Conservation (phyloP, 2,797 vertebrate species). For the Semaprochilodus insignis region DNA sequence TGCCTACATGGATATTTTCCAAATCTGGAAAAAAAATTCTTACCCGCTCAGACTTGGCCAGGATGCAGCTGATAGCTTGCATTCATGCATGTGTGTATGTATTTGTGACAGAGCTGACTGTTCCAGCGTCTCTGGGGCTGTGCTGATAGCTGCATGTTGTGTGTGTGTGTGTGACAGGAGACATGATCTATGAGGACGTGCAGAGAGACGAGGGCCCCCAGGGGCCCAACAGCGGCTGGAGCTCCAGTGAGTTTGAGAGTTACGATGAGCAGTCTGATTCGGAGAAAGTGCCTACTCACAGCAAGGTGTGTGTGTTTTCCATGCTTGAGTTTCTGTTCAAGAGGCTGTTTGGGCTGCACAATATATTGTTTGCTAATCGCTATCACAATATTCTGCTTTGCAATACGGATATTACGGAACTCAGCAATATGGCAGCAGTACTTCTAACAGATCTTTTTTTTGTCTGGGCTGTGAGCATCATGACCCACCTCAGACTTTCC, state of each 20-base stretch:
- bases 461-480: no score
- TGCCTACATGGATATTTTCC: no score
- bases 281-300: slow-evolving; percentile 78
- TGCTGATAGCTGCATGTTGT: slow-evolving; percentile 19
- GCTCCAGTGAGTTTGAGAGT: slow-evolving; percentile 98
- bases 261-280: slow-evolving; percentile 92
- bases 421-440: not conserved
- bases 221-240: slow-evolving; percentile 87
- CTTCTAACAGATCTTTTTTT: no score
- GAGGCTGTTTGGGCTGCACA: not conserved
- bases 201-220: slow-evolving; percentile 69
- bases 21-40: no score
- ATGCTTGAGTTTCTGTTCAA: no score
- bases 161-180: slow-evolving; percentile 59
- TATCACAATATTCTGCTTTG: not conserved
- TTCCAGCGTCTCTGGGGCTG: slow-evolving; percentile 5
- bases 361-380: not conserved
- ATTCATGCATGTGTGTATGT: slow-evolving; percentile 1
- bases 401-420: not conserved
- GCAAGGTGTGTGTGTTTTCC: slow-evolving; percentile 71
- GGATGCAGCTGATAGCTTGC: not conserved
- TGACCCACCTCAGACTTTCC: no score
- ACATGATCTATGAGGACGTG: slow-evolving; percentile 87
- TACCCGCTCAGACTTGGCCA: not conserved
- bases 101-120: slow-evolving; percentile 20